Base-by-base conservation (phyloP, 1,140 invertebrate genomes). In the Coenobita brevimanus region DNA sequence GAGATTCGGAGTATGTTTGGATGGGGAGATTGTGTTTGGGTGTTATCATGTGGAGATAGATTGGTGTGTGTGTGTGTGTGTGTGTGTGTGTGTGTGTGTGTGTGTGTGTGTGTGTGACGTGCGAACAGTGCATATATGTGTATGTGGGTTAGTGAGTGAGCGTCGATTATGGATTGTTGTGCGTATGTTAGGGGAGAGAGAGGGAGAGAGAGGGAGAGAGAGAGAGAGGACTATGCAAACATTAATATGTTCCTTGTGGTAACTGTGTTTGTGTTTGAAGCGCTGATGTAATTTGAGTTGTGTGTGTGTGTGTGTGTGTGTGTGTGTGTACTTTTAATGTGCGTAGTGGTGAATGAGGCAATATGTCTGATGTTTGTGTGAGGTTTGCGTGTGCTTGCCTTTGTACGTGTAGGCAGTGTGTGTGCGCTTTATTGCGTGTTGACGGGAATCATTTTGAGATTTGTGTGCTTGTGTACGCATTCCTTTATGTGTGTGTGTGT, bases 291-390 rank as follows among this genome's bases (percentile, higher is more conserved):
- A n/a, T n/a, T n/a, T n/a, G n/a, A n/a, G n/a, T n/a, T 75, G 71
- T 75, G 71, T 75, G 71, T 43, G 71, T 75, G 71, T 43, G 38
- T 75, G 71, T 43, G 71, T 38, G 71, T 8, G 30, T 75, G 38
- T 43, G 38, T 13, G 64, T 69, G 27, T 69, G 64, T 30, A 15
- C 15, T 10, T 27, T 10, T 57, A n/a, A 57, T 15, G 38, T 33
- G 38, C 38, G 38, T 38, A 30, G 24, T 8, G 64, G 27, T 17
- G 27, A 69, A 17, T 30, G 64, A 57, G 10, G 54, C n/a, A 57
- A 27, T 30, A 69, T 69, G 15, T 17, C 13, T 27, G 27, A 15
- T 15, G 27, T 27, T 10, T 13, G 15, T 15, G 10, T 69, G 64
- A 10, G 8, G 27, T 69, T 69, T 10, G 15, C 27, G 13, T 30